These are phyloP conservation scores for Hypocryptadius cinnamomeus DNA, from an alignment of 2,113 vertebrate genomes.

Conservation along the genomic window DNA sequence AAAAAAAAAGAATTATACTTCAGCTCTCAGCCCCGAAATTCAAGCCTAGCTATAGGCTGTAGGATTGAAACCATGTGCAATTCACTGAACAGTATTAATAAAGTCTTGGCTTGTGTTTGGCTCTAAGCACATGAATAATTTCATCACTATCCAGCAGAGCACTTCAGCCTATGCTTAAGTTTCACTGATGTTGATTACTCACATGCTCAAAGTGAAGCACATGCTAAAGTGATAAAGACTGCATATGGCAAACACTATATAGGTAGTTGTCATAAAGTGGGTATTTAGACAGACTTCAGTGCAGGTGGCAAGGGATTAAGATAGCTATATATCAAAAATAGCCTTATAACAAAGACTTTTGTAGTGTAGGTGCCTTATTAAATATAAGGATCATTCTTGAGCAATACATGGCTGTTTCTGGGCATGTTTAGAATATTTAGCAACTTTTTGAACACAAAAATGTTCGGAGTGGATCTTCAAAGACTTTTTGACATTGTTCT, in stretches of 20 bases:
- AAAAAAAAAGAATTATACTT: background rate
- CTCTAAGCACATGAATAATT: conserved; percentile 37
- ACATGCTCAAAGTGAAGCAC: conserved; percentile 47
- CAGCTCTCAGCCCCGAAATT: background rate
- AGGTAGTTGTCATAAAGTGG: conserved; percentile 10
- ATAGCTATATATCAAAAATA: conserved; percentile 1
- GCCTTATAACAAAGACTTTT: conserved; percentile 1
- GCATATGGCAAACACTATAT: conserved; percentile 30
- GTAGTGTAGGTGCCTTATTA: conserved; percentile 37
- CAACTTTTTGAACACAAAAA: conserved; percentile 47
- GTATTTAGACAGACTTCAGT: conserved; percentile 18
- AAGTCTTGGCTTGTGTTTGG: conserved; percentile 31
- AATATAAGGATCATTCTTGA: conserved; percentile 29
- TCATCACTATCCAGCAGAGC: conserved; percentile 22
- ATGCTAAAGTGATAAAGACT: conserved; percentile 36
- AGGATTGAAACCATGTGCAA: background rate
- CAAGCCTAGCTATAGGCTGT: background rate
- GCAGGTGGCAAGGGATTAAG: conserved; percentile 45
- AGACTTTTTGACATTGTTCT: conserved; percentile 62
- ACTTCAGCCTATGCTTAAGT: conserved; percentile 47
- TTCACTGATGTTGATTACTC: conserved; percentile 48
- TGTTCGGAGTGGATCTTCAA: conserved; percentile 39
- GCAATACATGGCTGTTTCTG: background rate
- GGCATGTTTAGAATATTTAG: conserved; percentile 46
- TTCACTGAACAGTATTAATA: background rate